Evolutionary conservation across 2,113 vertebrate species (phyloP).

Genomic region (Theropithecus gelada): DNA sequence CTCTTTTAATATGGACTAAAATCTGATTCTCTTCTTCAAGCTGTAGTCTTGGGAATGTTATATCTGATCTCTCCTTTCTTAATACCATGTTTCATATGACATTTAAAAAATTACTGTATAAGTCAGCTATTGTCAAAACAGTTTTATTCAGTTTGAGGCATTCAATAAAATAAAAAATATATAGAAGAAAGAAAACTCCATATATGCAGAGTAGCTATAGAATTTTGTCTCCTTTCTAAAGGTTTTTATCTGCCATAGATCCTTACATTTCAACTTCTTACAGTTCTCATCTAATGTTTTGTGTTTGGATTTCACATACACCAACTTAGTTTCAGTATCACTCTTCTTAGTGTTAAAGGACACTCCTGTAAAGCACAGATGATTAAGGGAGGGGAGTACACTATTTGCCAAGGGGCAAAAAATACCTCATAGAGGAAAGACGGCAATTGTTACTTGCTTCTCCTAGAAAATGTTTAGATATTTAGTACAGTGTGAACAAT

Average conservation of each 20-base stretch:
- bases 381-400: accelerated
- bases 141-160: neutral
- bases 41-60: neutral
- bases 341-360: neutral
- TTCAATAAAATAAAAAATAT: neutral
- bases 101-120: neutral
- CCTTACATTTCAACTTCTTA: neutral
- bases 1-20: neutral
- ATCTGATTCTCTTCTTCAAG: neutral
- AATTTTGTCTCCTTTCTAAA: neutral
- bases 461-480: neutral
- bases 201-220: neutral
- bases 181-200: neutral
- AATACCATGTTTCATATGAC: neutral
- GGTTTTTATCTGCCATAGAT: neutral
- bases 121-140: neutral
- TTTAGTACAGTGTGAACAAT: neutral
- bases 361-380: neutral
- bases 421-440: neutral
- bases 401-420: neutral
- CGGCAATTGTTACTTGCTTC: neutral
- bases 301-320: neutral
- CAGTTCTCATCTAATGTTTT: neutral
- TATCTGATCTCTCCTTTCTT: neutral
- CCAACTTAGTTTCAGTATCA: neutral